Conservation (phyloP, 2,113 vertebrate species). For the Hoplias malabaricus region DNA sequence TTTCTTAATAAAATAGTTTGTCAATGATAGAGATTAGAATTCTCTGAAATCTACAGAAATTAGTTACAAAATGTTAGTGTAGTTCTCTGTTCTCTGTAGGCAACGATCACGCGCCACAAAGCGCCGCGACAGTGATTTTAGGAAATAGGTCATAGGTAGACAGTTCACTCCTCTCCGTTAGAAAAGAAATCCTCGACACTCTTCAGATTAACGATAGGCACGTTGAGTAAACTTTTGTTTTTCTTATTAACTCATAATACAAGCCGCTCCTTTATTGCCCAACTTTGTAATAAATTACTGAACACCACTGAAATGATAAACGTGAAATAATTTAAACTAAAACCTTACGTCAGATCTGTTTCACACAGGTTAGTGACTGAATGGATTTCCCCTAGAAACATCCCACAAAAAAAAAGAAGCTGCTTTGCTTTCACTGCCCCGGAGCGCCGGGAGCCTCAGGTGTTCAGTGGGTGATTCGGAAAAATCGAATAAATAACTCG, state of each 20-base stretch:
- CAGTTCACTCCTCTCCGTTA: slow-evolving; percentile 70
- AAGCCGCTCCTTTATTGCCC: slow-evolving; percentile 74
- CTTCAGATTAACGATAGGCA: slow-evolving; percentile 75
- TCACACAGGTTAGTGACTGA: slow-evolving; percentile 36
- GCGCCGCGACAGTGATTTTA: slow-evolving; percentile 68
- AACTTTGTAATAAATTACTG: slow-evolving; percentile 72
- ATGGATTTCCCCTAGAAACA: slow-evolving; percentile 56
- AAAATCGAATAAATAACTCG: slow-evolving; percentile 91
- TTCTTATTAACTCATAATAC: slow-evolving; percentile 5
- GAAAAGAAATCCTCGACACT: slow-evolving; percentile 66
- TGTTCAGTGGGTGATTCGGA: slow-evolving; percentile 70
- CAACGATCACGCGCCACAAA: slow-evolving; percentile 65
- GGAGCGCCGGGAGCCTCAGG: slow-evolving; percentile 76
- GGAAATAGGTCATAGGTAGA: slow-evolving; percentile 70
- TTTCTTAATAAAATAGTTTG: slow-evolving; percentile 81
- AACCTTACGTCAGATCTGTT: slow-evolving; percentile 52
- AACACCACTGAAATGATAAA: slow-evolving; percentile 70
- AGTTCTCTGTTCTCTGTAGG: slow-evolving; percentile 64
- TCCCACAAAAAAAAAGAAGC: slow-evolving; percentile 56
- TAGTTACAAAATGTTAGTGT: slow-evolving; percentile 74
- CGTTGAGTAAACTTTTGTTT: slow-evolving; percentile 68
- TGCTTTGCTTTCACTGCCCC: slow-evolving; percentile 45
- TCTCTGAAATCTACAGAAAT: slow-evolving; percentile 69
- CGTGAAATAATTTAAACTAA: slow-evolving; percentile 68
- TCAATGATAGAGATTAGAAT: slow-evolving; percentile 76